Conservation (phyloP, 2,888 invertebrate genomes). For the Incurvaria masculella region DNA sequence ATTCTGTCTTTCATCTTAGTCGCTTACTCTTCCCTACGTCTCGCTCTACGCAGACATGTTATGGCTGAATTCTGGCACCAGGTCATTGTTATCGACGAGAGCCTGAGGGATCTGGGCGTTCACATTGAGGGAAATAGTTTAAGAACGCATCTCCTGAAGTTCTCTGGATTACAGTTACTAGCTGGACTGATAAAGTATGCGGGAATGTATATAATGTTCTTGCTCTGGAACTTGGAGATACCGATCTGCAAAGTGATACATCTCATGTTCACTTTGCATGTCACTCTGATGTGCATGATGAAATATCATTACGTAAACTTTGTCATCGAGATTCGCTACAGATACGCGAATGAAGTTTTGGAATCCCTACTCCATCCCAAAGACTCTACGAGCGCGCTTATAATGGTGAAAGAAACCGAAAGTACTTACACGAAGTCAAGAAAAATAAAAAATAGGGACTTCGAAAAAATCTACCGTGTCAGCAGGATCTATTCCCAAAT, state of each 20-base stretch:
- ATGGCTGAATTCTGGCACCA: not conserved
- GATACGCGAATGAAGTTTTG: not conserved
- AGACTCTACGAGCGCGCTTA: not conserved
- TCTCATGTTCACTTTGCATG: not conserved
- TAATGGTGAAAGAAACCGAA: not conserved
- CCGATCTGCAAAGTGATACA: not conserved
- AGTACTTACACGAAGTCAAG: not conserved
- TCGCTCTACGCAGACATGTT: not conserved
- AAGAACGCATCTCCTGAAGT: not conserved
- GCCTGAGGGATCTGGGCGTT: not conserved
- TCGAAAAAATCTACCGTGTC: not conserved
- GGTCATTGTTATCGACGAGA: not conserved
- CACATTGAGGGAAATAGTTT: not conserved
- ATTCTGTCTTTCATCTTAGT: not conserved
- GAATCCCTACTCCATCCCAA: not conserved
- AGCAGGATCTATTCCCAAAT: not conserved
- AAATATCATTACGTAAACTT: not conserved
- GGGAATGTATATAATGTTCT: not conserved
- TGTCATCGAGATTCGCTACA: not conserved
- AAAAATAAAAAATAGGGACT: not conserved
- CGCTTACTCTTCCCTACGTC: not conserved
- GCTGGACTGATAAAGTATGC: not conserved
- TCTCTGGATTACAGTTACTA: not conserved
- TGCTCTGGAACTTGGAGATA: not conserved
- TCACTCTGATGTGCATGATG: not conserved